Evolutionary conservation across 2,888 invertebrate species (phyloP), one percentile per base, ranked within the genome.

Genomic region (Mellilla xanthometata): DNA sequence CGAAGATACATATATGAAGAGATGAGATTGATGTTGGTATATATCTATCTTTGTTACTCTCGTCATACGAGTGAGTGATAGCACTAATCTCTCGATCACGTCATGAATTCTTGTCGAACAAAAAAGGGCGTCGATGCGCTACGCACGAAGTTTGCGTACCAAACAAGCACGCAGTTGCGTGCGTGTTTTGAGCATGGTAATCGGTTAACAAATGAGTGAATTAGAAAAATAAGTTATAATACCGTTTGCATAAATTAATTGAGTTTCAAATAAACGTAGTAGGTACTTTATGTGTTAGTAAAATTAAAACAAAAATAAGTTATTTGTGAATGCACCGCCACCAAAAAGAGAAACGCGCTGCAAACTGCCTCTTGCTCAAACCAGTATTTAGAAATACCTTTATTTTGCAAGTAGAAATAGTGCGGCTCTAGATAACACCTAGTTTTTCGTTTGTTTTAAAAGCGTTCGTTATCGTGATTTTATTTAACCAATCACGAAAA

Each of bases 251-350:
- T n/a, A n/a, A n/a, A n/a, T n/a, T n/a, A n/a, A n/a, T n/a, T n/a
- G n/a, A n/a, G n/a, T n/a, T n/a, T n/a, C n/a, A n/a, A n/a, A n/a
- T n/a, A n/a, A n/a, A n/a, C n/a, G n/a, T n/a, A n/a, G n/a, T n/a
- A n/a, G n/a, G n/a, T n/a, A n/a, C n/a, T n/a, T n/a, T n/a, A n/a
- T n/a, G n/a, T 19, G 19, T 19, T 19, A 19, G 3, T 19, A 4
- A 6, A 4, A 19, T 19, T 4, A 19, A n/a, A 23, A 23, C 7
- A 23, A 8, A n/a, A 23, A 23, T 5, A 5, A 5, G 23, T 5
- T 8, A 23, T 23, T 73, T 76, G 79, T 84, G 78, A 82, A 75
- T 84, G 82, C 81, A 81, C 77, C 65, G 66, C 68, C 57, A 63
- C 35, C 42, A 60, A 44, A 57, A 51, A 59, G 69, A 68, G 61